Conservation (phyloP, 2,888 invertebrate species). For the Danaus chrysippus region DNA sequence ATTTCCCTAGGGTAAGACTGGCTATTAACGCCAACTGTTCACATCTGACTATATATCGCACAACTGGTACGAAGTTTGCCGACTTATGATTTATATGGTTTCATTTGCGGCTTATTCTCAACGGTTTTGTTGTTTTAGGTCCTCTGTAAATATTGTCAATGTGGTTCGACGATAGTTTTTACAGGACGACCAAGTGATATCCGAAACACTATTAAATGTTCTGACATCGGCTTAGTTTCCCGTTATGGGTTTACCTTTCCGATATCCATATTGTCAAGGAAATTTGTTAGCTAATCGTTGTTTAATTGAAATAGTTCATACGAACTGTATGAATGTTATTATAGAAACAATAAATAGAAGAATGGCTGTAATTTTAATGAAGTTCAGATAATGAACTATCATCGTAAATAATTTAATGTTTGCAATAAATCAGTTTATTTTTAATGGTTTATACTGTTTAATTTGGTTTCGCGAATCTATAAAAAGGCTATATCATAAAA, state of each 20-base stretch:
- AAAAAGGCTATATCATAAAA: conserved; percentile 40
- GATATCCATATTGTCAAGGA: not conserved
- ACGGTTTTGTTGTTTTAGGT: conserved; percentile 12
- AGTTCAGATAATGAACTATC: not conserved
- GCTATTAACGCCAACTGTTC: conserved; percentile 77
- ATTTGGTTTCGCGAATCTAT: conserved; percentile 29
- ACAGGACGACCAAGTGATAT: conserved; percentile 1
- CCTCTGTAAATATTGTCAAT: conserved; percentile 1
- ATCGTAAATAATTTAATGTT: not conserved
- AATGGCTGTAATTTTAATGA: not conserved
- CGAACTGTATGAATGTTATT: too few relatives aligned
- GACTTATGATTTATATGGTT: conserved; percentile 33
- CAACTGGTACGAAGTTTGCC: conserved; percentile 40
- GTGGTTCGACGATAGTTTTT: conserved; percentile 2
- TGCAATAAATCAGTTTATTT: conserved; percentile 1
- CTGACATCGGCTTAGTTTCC: not conserved
- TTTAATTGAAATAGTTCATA: too few relatives aligned
- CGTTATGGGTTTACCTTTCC: not conserved
- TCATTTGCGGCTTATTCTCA: conserved; percentile 10
- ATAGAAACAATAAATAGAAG: not conserved
- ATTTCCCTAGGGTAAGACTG: conserved; percentile 69
- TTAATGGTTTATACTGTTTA: not conserved
- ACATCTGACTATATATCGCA: conserved; percentile 48
- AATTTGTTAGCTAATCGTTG: not conserved
- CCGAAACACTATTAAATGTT: conserved; percentile 1